A percentile compares a stretch with the other conserved stretches of the same genome.
Evolutionary conservation across 2,113 vertebrate species (phyloP).

Genomic region (Falcunculus frontatus): DNA sequence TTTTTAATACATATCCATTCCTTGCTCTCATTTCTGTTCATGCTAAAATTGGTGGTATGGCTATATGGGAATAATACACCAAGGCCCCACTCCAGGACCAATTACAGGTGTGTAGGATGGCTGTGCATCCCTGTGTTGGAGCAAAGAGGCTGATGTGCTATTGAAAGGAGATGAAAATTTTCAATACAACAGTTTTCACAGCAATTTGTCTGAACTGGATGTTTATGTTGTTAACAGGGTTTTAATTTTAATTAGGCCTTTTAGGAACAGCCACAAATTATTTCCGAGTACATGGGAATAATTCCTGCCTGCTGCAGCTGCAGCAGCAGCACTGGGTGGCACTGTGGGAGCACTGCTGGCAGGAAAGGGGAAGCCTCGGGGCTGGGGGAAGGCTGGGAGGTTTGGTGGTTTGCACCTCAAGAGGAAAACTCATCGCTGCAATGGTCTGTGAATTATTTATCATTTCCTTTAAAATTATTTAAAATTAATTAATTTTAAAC

Average conservation of each 20-base stretch:
- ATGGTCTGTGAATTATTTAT: neutral
- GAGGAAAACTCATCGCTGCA: neutral
- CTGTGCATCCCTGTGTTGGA: neutral
- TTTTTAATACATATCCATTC: neutral
- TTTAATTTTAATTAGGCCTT: neutral
- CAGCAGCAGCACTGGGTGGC: neutral
- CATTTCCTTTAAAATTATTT: neutral
- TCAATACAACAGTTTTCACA: conserved; percentile 55
- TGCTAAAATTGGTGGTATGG: neutral
- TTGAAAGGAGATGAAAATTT: conserved; percentile 19
- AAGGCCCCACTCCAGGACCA: conserved; percentile 17
- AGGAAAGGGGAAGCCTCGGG: neutral
- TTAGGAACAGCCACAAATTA: neutral
- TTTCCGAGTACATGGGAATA: neutral
- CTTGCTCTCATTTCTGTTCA: neutral
- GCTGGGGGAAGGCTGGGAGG: neutral
- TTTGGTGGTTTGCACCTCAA: neutral
- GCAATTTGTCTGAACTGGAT: conserved; percentile 9
- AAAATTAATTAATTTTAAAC: neutral
- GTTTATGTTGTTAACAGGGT: neutral
- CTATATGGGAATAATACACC: neutral
- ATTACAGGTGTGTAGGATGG: neutral
- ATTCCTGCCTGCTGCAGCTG: neutral
- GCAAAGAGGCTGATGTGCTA: conserved; percentile 10
- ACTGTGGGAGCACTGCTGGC: neutral